phyloP scores from a whole-genome alignment of 1,140 invertebrate species.

The Conus ventricosus region DNA sequence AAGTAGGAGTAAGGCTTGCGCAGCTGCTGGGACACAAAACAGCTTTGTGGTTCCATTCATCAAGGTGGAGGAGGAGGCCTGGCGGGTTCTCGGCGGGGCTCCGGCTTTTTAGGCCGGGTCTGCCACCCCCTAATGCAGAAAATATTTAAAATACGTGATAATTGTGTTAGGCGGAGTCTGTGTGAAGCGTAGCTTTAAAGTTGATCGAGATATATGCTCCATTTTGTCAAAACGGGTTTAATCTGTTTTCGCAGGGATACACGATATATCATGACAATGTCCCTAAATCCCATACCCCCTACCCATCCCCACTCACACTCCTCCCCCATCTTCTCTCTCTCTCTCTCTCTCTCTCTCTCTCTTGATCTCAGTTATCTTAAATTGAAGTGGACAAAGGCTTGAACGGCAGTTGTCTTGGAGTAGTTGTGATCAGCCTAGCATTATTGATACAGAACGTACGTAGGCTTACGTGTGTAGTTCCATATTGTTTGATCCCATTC shows the following conservation, averaged over 20 bases:
- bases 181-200: not conserved
- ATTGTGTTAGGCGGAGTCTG: not conserved
- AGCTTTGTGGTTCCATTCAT: slow-evolving; percentile 27
- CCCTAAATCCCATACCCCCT: not conserved
- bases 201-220: not conserved
- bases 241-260: not conserved
- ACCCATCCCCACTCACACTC: not conserved
- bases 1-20: not conserved
- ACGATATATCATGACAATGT: not conserved
- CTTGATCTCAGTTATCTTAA: not conserved
- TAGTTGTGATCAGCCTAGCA: too few species aligned
- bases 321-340: not conserved
- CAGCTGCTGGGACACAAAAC: slow-evolving; percentile 9
- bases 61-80: not conserved
- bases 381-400: too few species aligned
- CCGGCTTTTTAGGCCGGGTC: not conserved
- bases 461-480: too few species aligned
- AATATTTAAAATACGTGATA: slow-evolving; percentile 12
- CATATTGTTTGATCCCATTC: too few species aligned
- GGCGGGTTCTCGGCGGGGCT: not conserved
- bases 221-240: not conserved
- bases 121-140: not conserved
- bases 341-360: not conserved
- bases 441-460: too few species aligned
- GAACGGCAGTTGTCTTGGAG: too few species aligned